Base-by-base conservation (phyloP, 2,888 invertebrate species). In the Epistrophe grossulariae region DNA sequence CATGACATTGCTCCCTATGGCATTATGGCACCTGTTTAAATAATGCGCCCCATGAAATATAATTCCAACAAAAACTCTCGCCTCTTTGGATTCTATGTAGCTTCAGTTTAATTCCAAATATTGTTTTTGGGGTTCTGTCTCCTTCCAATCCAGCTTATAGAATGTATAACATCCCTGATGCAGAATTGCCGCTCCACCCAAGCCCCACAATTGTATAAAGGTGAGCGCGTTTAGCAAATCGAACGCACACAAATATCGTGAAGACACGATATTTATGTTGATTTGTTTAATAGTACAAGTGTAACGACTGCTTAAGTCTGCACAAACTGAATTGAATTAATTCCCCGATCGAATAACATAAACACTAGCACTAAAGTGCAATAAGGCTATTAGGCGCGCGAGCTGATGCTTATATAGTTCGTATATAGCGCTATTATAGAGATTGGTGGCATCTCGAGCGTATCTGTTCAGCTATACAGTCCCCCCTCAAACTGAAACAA, bases 251-350 rank as follows among this genome's bases (percentile, higher is more conserved):
- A 82, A 79, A 83, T 31, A 71, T 83, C 83, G 79, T 79, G 87
- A 83, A 87, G 87, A 87, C 87, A 87, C 87, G 87, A 87, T 87
- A 87, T 87, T 87, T 87, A 87, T 87, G 87, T 87, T 87, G 87
- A 87, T 87, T 87, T 87, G 87, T 76, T 87, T 87, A 83, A 87
- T 83, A 87, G 83, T 87, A 87, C 87, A 87, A 87, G 87, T 87
- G 87, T 87, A 87, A 87, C 87, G 87, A 87, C 83, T 87, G 87
- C 87, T 79, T 79, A 87, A 87, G 87, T 76, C 83, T 79, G 87
- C 79, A 62, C 72, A 83, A 82, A 79, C 83, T 83, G 77, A 71
- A 60, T 66, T 87, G 83, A 87, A 87, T 87, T 87, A 87, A 87
- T 87, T 87, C 87, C 87, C 59, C 83, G 83, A 82, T 87, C 87